A percentile compares a stretch with the other conserved stretches of the same genome.
These are phyloP conservation scores for Gorsachius goisagi DNA, from an alignment of 2,113 vertebrate species.

Conservation along the genomic window DNA sequence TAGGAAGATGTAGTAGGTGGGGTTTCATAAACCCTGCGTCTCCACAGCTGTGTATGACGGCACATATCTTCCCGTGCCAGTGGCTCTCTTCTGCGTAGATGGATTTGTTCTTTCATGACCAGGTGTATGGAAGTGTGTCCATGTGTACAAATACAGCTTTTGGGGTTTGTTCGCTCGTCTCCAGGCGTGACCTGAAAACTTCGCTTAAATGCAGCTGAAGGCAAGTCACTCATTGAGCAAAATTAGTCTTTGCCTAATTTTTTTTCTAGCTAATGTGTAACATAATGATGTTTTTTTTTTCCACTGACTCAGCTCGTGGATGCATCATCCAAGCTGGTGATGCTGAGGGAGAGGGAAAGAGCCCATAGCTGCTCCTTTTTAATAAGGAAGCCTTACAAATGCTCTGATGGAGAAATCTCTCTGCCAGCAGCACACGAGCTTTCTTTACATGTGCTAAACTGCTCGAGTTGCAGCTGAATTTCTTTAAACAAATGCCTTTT, in stretches of 20 bases:
- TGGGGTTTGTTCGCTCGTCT: neutral
- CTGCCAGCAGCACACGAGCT: neutral
- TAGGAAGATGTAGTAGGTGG: neutral
- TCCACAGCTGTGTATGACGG: neutral
- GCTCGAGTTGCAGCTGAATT: constrained; percentile 23
- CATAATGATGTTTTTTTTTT: neutral
- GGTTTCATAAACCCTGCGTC: neutral
- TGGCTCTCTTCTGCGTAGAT: neutral
- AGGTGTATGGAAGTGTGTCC: neutral
- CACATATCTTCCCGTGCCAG: neutral
- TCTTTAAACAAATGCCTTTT: constrained; percentile 49
- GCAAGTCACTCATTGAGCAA: neutral
- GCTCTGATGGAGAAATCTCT: neutral
- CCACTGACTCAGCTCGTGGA: neutral
- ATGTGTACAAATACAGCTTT: neutral
- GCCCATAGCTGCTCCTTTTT: neutral
- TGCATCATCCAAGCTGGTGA: neutral
- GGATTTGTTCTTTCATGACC: neutral
- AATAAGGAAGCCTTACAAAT: neutral
- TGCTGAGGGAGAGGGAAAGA: neutral
- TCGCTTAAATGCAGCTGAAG: neutral
- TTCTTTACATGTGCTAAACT: constrained; percentile 23
- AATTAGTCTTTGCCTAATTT: neutral
- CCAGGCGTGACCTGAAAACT: neutral
- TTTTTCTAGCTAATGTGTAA: neutral